These are phyloP conservation scores for Achlya flavicornis DNA, from an alignment of 2,888 invertebrate genomes.

Conservation along the genomic window DNA sequence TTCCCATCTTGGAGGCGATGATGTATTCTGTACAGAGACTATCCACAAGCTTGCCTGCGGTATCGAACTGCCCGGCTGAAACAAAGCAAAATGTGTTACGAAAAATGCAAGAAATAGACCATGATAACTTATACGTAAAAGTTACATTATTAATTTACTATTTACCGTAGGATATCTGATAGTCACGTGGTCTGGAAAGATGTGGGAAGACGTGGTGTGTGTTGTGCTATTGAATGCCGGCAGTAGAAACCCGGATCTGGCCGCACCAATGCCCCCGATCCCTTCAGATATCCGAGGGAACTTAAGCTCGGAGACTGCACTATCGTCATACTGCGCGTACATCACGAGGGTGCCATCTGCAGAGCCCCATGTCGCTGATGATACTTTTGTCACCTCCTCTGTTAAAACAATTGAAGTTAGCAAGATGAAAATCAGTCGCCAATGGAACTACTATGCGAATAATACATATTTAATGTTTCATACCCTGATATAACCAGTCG, in stretches of 20 bases:
- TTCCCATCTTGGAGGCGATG: conserved; percentile 85
- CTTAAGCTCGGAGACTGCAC: conserved; percentile 88
- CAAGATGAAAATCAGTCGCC: background rate
- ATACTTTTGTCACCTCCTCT: conserved; percentile 94
- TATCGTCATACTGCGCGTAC: conserved; percentile 94
- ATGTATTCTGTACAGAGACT: conserved; percentile 88
- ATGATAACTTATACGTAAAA: too few species aligned
- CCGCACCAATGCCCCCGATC: conserved; percentile 85
- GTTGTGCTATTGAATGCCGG: conserved; percentile 71
- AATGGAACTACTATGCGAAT: too few species aligned
- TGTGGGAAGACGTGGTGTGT: conserved; percentile 63
- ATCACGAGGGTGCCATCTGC: conserved; percentile 92
- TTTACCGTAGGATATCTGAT: conserved; percentile 93
- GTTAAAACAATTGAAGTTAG: conserved; percentile 40
- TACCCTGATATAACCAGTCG: conserved; percentile 98
- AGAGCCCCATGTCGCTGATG: conserved; percentile 94
- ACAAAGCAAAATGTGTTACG: conserved; percentile 29
- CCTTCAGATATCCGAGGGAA: conserved; percentile 92
- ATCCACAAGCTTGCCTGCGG: conserved; percentile 93
- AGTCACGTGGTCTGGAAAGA: conserved; percentile 91
- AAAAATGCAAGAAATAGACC: conserved; percentile 16
- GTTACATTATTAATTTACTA: conserved; percentile 21
- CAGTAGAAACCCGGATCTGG: conserved; percentile 77
- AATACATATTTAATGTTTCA: background rate
- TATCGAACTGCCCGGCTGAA: conserved; percentile 92